Conservation (phyloP, 1,140 invertebrate species). For the Lutraria rhynchaena region DNA sequence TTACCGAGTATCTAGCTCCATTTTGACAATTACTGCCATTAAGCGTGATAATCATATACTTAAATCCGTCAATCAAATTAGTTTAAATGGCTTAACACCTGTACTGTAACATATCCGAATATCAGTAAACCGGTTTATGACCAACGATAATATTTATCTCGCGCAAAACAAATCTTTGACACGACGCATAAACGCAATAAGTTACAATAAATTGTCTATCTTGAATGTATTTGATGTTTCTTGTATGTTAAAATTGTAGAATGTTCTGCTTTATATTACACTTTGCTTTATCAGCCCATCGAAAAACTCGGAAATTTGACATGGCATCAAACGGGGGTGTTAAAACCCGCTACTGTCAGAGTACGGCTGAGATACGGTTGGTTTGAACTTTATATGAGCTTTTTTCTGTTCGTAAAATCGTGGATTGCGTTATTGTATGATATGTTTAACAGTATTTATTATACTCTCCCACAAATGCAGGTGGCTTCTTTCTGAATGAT, state of each 20-base stretch:
- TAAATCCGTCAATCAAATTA: slow-evolving; percentile 41
- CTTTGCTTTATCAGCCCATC: slow-evolving; percentile 34
- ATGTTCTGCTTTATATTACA: slow-evolving; percentile 54
- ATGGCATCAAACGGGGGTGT: slow-evolving; percentile 39
- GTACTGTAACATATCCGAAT: background rate
- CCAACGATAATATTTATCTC: slow-evolving; percentile 39
- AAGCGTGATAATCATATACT: background rate
- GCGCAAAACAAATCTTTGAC: slow-evolving; percentile 53
- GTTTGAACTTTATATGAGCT: too few species aligned
- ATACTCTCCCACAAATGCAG: too few species aligned
- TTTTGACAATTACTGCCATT: slow-evolving; percentile 21
- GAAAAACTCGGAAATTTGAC: slow-evolving; percentile 28
- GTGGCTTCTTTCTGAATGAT: too few species aligned
- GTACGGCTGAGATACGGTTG: too few species aligned
- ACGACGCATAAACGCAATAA: slow-evolving; percentile 33
- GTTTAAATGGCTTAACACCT: slow-evolving; percentile 55
- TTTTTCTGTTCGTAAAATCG: too few species aligned
- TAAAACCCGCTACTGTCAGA: slow-evolving; percentile 1
- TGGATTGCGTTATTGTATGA: too few species aligned
- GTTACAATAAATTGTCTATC: slow-evolving; percentile 30
- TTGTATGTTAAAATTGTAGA: slow-evolving; percentile 2
- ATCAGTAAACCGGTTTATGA: slow-evolving; percentile 42
- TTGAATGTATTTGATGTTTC: slow-evolving; percentile 25
- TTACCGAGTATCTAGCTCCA: too few species aligned
- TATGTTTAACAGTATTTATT: too few species aligned